phyloP scores from a whole-genome alignment of 2,888 invertebrate genomes.

The Didymodactylos carnosus region DNA sequence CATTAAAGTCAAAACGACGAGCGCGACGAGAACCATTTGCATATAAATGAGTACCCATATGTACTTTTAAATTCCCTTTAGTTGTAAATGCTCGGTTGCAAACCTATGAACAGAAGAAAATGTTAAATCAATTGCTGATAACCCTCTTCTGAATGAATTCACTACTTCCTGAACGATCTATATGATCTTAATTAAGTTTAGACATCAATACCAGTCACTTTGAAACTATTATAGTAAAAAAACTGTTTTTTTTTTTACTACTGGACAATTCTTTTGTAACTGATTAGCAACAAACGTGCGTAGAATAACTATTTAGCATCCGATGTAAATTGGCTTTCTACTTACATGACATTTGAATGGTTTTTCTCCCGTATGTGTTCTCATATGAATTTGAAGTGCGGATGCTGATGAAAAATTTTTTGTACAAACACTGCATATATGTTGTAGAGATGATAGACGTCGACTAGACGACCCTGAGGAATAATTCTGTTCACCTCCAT shows the following conservation, averaged over 20 bases:
- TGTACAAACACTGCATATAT: conserved; percentile 87
- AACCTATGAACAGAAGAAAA: not conserved
- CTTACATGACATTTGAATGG: conserved; percentile 74
- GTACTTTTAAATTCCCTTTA: conserved; percentile 90
- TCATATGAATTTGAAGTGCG: conserved; percentile 91
- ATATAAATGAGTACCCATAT: conserved; percentile 67
- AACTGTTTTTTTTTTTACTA: not conserved
- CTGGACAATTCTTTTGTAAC: no score
- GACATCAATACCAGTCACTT: no score
- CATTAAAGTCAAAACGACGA: no score
- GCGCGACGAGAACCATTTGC: no score
- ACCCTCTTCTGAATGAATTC: no score
- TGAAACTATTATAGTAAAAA: not conserved
- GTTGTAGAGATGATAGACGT: conserved; percentile 27
- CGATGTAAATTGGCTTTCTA: no score
- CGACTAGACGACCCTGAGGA: no score
- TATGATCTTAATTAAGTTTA: no score
- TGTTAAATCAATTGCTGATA: no score
- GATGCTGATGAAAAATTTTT: conserved; percentile 95
- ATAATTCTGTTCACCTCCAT: not conserved
- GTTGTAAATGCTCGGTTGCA: conserved; percentile 62
- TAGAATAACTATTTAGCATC: no score
- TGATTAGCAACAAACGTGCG: no score
- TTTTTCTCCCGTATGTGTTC: conserved; percentile 93
- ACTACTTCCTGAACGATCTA: no score